Base-by-base conservation (phyloP, 2,113 vertebrate genomes). In the Prinia subflava region DNA sequence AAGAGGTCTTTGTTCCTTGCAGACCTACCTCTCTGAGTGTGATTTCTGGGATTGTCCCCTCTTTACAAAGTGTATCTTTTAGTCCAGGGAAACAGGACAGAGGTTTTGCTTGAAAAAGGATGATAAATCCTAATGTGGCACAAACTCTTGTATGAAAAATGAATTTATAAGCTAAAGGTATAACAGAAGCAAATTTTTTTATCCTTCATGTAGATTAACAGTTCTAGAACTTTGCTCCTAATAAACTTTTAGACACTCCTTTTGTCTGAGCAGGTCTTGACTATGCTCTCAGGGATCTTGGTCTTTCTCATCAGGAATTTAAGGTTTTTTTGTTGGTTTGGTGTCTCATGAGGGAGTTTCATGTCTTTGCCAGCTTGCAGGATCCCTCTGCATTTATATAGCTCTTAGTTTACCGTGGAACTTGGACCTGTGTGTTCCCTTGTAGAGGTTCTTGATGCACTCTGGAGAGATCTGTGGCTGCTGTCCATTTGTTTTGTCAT, bases 281-380 rank as follows among this genome's bases (percentile, higher is more conserved):
- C 42, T 60, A 7, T 22, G 8, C 10, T 52, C 41, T 12, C 49
- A 31, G 22, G 4, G 3, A 49, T 31, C 11, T 64, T 53, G 15
- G 2, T 13, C 10, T 81, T 77, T 87, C 35, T 59, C 6, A 25
- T 17, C 1, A 56, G 16, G 8, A 70, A 44, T 68, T 60, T 30
- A 2, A 37, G 60, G 20, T 28, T 30, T 23, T 30, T 84, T 55
- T 3, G 0, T n/a, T 65, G 5, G 2, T 62, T 57, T 12, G 1
- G 2, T 81, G 77, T 71, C 14, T 56, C 25, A 2, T 5, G 8
- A 2, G 6, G 35, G 7, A 35, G 2, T 11, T 37, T 65, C 13
- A 24, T 13, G 3, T 25, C 8, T 77, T 47, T 50, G 25, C 15
- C 25, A 28, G 30, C 41, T 19, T 68, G 13, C 14, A 73, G 46